A percentile compares a stretch with the other conserved stretches of the same genome.
These are phyloP conservation scores for Caenorhabditis inopinata DNA, from an alignment of 1,140 invertebrate species.

Conservation along the genomic window DNA sequence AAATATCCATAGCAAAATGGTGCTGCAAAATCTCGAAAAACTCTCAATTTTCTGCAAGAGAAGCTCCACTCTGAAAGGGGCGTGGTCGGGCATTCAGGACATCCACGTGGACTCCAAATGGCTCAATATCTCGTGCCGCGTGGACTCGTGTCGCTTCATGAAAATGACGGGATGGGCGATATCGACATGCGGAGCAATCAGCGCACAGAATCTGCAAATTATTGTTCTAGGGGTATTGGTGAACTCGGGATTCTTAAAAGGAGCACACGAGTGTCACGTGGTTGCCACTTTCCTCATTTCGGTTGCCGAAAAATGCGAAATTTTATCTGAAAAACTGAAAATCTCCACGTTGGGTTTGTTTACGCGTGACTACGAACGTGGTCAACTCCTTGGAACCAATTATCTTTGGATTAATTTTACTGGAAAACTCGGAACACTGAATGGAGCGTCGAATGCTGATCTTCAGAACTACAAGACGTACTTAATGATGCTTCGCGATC, in stretches of 20 bases:
- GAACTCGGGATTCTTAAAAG: neutral
- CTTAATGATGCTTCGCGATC: neutral
- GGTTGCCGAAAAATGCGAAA: too few relatives aligned
- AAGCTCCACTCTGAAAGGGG: neutral
- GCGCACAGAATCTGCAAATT: neutral
- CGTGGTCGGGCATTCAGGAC: neutral
- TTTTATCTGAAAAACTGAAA: neutral
- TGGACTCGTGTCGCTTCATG: neutral
- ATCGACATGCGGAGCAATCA: neutral
- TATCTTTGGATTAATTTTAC: neutral
- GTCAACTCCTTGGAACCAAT: neutral
- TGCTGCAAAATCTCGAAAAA: neutral
- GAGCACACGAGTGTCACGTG: neutral
- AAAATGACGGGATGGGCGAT: neutral
- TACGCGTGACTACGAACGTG: neutral
- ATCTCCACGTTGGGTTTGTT: neutral
- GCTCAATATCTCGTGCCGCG: neutral
- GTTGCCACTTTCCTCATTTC: neutral
- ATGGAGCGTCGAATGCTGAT: neutral
- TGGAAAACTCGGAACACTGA: neutral
- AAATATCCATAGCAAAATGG: neutral
- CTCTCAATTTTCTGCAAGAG: neutral
- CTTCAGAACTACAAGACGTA: slow-evolving; percentile 9
- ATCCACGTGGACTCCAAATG: slow-evolving; percentile 24
- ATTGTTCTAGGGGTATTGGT: neutral